Base-by-base conservation (phyloP, 2,113 vertebrate genomes). In the Saccopteryx leptura region DNA sequence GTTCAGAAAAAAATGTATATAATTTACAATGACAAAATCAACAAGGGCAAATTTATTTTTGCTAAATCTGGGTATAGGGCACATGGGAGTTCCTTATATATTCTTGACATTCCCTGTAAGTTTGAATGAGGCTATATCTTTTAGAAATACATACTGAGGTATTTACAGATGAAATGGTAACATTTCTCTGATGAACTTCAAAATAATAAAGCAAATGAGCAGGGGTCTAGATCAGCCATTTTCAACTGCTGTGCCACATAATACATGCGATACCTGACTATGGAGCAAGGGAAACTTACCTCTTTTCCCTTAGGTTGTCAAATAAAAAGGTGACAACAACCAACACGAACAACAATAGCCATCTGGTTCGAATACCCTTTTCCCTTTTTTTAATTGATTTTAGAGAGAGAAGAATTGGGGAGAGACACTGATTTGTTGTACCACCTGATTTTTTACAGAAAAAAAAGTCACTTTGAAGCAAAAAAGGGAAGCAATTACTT, bases 91-190 rank as follows among this genome's bases (percentile, higher is more conserved):
- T 72, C 56, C 56, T 63, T 72, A 8, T 23, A 48, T 63, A 63
- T 84, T 80, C 50, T 18, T 63, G 46, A 71, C 15, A 63, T 33
- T 79, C 46, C n/a, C 72, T 68, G 0, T 17, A 84, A 76, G 60
- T 60, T 5, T 33, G 26, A 85, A 86, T 80, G 56, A 86, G 4
- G 21, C 24, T 48, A 1, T 79, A 56, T 65, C 56, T 58, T 91
- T 91, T 79, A 85, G 46, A 85, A 91, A 82, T 33, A 39, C 39
- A 39, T 39, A 39, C 39, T 85, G n/a, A 61, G 78, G 63, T 94
- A 90, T 48, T 46, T 69, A 78, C 24, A 71, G 7, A 90, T 63
- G 21, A 90, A 78, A 94, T 54, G 46, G 24, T 85, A 78, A 78
- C 26, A 71, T 26, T 78, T 79, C 54, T 61, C 46, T 79, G 7